Conservation (phyloP, 2,113 vertebrate genomes). For the Strigops habroptila region DNA sequence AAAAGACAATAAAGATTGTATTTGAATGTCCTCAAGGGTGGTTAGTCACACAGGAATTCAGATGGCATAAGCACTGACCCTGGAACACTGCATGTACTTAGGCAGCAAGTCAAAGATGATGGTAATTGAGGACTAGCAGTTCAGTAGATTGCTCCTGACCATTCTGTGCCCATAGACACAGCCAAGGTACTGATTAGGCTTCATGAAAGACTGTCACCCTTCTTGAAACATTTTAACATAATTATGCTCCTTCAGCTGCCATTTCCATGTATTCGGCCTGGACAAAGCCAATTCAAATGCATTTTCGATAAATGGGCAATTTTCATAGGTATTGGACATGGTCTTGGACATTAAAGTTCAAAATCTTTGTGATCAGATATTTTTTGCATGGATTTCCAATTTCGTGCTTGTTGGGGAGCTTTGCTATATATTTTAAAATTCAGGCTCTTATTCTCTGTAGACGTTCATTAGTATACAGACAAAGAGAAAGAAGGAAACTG, state of each 20-base stretch:
- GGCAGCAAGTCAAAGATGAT: conserved; percentile 69
- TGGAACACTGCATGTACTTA: conserved; percentile 30
- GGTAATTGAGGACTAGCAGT: conserved; percentile 67
- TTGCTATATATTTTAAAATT: conserved; percentile 10
- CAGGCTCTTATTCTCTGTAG: neutral
- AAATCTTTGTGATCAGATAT: conserved; percentile 57
- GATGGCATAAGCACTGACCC: conserved; percentile 22
- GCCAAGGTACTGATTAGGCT: conserved; percentile 68
- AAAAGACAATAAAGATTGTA: conserved; percentile 1
- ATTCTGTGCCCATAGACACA: conserved; percentile 45
- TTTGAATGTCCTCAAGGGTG: conserved; percentile 16
- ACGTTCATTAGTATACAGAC: neutral
- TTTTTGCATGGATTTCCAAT: conserved; percentile 55
- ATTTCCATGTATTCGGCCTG: conserved; percentile 63
- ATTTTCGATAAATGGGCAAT: conserved; percentile 73
- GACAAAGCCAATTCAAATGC: conserved; percentile 73
- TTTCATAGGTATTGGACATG: conserved; percentile 66
- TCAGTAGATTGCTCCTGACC: conserved; percentile 62
- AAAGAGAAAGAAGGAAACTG: neutral
- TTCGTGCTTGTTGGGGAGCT: conserved; percentile 21
- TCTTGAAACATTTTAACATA: conserved; percentile 64
- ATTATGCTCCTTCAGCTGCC: conserved; percentile 70
- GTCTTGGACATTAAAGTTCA: conserved; percentile 67
- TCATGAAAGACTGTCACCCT: conserved; percentile 61
- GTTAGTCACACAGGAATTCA: conserved; percentile 30